A percentile compares a stretch with the other conserved stretches of the same genome.
phyloP scores from a whole-genome alignment of 2,113 vertebrate genomes.

The Blennius ocellaris region DNA sequence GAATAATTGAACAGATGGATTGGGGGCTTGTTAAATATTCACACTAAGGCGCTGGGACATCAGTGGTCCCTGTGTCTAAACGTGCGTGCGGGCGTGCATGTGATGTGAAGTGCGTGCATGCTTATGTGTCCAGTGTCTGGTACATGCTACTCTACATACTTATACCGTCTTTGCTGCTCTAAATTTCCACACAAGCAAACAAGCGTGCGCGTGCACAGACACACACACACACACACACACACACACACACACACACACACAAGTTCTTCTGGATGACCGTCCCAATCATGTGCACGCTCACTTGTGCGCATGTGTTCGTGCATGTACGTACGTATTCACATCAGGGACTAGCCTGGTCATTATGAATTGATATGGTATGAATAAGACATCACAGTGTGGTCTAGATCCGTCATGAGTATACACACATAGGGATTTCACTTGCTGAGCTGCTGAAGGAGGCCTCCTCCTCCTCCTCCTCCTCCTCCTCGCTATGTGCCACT shows the following conservation, averaged over 20 bases:
- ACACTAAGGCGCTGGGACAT: slow-evolving; percentile 75
- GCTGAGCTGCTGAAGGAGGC: slow-evolving; percentile 45
- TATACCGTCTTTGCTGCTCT: slow-evolving; percentile 44
- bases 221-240: slow-evolving; percentile 6
- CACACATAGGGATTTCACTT: slow-evolving; percentile 76
- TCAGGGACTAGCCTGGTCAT: slow-evolving; percentile 71
- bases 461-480: slow-evolving; percentile 38
- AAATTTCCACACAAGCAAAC: slow-evolving; percentile 59
- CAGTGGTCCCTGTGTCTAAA: slow-evolving; percentile 60
- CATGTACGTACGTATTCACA: slow-evolving; percentile 22
- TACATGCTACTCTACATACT: slow-evolving; percentile 63
- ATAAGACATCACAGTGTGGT: slow-evolving; percentile 82
- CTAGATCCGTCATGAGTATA: slow-evolving; percentile 79
- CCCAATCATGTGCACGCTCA: slow-evolving; percentile 26
- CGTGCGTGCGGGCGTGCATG: slow-evolving; percentile 37
- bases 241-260: slow-evolving; percentile 6
- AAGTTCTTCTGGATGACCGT: slow-evolving; percentile 48
- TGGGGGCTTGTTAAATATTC: slow-evolving; percentile 79
- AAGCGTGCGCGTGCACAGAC: slow-evolving; percentile 13
- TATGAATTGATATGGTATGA: slow-evolving; percentile 84
- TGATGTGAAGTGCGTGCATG: slow-evolving; percentile 21
- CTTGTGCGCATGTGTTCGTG: slow-evolving; percentile 27
- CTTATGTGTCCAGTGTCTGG: slow-evolving; percentile 64
- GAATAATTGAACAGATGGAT: slow-evolving; percentile 76
- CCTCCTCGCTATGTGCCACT: slow-evolving; percentile 37